Evolutionary conservation across 2,797 vertebrate genomes (phyloP).

Genomic region (Sebastes wilsoni): DNA sequence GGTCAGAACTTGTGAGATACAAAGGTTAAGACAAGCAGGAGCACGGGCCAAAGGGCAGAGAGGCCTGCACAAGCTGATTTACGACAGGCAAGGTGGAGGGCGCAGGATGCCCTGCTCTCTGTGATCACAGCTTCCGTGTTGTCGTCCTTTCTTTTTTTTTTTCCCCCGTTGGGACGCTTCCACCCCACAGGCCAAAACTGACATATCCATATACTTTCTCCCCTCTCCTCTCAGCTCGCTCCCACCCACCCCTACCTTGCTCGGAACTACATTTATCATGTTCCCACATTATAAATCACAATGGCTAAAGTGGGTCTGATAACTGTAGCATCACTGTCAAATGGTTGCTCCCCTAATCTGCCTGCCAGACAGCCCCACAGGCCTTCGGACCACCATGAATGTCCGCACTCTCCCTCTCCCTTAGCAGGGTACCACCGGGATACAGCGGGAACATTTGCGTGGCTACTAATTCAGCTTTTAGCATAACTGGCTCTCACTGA

Average conservation of each 20-base stretch:
- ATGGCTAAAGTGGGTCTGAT: constrained; percentile 80
- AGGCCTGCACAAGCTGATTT: constrained; percentile 72
- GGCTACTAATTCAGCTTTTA: constrained; percentile 58
- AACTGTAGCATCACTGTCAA: constrained; percentile 79
- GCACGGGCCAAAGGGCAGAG: constrained; percentile 37
- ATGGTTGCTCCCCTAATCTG: constrained; percentile 59
- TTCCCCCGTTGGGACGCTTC: constrained; percentile 50
- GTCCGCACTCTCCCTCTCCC: constrained; percentile 20
- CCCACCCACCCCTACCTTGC: constrained; percentile 52
- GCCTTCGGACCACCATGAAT: constrained; percentile 70
- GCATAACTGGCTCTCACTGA: constrained; percentile 35
- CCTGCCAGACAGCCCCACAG: constrained; percentile 69
- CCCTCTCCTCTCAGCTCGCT: neutral
- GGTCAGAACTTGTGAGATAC: constrained; percentile 25
- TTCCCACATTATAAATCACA: constrained; percentile 85
- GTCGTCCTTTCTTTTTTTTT: constrained; percentile 62
- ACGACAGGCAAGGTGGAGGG: constrained; percentile 65
- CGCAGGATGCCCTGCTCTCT: constrained; percentile 66
- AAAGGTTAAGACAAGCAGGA: constrained; percentile 51
- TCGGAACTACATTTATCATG: constrained; percentile 82
- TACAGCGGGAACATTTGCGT: constrained; percentile 44
- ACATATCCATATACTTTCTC: constrained; percentile 56
- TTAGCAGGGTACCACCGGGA: constrained; percentile 31
- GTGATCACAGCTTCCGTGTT: constrained; percentile 62
- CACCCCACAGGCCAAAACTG: constrained; percentile 69